These are phyloP conservation scores for Diaperis boleti DNA, from an alignment of 2,888 invertebrate species.

Conservation along the genomic window DNA sequence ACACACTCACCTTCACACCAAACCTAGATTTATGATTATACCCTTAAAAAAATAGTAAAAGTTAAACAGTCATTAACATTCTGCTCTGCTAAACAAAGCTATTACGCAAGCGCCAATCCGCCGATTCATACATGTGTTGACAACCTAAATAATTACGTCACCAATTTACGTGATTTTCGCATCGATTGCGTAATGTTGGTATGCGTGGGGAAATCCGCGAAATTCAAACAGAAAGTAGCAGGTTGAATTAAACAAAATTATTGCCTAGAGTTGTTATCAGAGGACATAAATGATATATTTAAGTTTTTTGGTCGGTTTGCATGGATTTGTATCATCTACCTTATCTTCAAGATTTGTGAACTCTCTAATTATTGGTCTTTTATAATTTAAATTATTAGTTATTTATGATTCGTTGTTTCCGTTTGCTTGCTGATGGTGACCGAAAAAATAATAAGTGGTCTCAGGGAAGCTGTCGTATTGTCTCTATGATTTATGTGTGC, in stretches of 20 bases:
- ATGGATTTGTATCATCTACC: too few relatives aligned
- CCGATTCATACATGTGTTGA: slow-evolving; percentile 39
- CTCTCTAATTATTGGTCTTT: too few relatives aligned
- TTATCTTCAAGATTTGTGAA: too few relatives aligned
- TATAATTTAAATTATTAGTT: too few relatives aligned
- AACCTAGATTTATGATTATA: slow-evolving; percentile 45
- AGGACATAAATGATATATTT: too few relatives aligned
- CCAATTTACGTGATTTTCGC: slow-evolving; percentile 1
- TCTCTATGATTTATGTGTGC: neutral
- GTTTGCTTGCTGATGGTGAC: neutral
- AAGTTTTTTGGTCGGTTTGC: too few relatives aligned
- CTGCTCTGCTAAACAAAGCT: slow-evolving; percentile 58
- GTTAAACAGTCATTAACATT: slow-evolving; percentile 59
- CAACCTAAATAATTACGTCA: slow-evolving; percentile 35
- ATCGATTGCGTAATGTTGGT: slow-evolving; percentile 9
- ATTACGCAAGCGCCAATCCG: slow-evolving; percentile 61
- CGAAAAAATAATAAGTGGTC: neutral
- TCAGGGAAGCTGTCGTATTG: neutral
- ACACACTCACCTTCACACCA: slow-evolving; percentile 47
- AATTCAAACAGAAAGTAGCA: too few relatives aligned
- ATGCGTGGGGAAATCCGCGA: neutral
- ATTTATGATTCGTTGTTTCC: neutral
- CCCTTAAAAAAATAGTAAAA: slow-evolving; percentile 47
- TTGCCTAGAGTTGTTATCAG: too few relatives aligned
- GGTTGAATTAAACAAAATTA: too few relatives aligned